Evolutionary conservation across 2,113 vertebrate species (phyloP).

Genomic region (Scomber scombrus): DNA sequence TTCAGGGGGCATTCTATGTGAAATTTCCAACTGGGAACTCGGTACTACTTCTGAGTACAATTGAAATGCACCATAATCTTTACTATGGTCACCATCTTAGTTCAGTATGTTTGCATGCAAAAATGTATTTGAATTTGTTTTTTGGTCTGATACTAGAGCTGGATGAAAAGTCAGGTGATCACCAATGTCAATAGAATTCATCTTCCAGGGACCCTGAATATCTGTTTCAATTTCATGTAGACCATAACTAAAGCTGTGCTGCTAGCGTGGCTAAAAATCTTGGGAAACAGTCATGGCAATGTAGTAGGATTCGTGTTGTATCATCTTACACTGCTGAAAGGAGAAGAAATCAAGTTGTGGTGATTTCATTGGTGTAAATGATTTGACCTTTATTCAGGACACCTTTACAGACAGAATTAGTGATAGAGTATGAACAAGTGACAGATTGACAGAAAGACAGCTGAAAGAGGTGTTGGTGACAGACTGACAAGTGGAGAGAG

Average conservation of each 20-base stretch:
- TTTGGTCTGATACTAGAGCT: neutral
- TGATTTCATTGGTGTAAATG: constrained; percentile 1
- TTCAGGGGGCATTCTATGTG: no score
- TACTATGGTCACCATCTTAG: neutral
- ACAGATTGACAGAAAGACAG: constrained; percentile 43
- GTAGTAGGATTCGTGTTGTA: neutral
- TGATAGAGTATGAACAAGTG: constrained; percentile 16
- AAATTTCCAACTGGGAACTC: no score
- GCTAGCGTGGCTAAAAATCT: neutral
- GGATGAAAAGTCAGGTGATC: neutral
- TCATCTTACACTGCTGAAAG: neutral
- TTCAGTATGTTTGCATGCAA: neutral
- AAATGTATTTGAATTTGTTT: neutral
- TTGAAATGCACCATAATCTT: neutral
- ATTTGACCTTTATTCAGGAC: constrained; percentile 20
- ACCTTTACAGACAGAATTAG: neutral
- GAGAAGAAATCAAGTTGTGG: neutral
- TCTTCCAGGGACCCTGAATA: neutral
- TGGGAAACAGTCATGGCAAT: neutral
- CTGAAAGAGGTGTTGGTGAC: neutral
- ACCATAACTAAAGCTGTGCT: neutral
- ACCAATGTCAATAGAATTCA: neutral
- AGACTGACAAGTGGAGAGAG: neutral
- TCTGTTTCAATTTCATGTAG: no score
- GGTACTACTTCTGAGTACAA: no score